Percentiles rank a stretch among this genome's conserved stretches.
Evolutionary conservation across 2,113 vertebrate genomes (phyloP).

Genomic region (Sapayoa aenigma): DNA sequence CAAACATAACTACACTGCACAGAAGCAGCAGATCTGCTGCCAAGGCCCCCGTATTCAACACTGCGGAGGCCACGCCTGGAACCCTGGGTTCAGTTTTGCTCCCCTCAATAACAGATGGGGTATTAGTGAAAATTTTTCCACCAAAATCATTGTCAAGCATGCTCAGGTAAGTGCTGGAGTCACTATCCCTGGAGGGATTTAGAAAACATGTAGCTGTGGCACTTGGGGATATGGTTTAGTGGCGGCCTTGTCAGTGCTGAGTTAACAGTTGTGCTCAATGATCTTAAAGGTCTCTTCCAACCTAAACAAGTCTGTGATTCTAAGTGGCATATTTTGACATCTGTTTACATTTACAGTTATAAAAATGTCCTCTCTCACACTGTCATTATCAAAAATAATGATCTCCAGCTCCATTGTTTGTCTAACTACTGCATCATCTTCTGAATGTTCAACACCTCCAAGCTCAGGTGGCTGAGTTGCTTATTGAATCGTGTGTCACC

Average conservation of each 20-base stretch:
- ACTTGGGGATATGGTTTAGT: not conserved
- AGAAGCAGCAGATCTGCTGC: not conserved
- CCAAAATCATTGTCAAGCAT: not conserved
- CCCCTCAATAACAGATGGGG: not conserved
- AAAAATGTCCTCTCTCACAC: not conserved
- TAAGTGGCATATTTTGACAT: not conserved
- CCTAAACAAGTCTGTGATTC: not conserved
- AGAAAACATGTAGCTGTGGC: not conserved
- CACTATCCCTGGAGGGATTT: not conserved
- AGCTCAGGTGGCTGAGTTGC: not conserved
- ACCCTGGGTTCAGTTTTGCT: not conserved
- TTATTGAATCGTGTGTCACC: not conserved
- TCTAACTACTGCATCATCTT: not conserved
- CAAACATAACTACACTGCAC: not conserved
- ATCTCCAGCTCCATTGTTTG: not conserved
- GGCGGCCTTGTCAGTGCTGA: not conserved
- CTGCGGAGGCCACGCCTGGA: not conserved
- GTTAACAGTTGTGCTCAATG: not conserved
- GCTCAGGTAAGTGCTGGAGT: not conserved
- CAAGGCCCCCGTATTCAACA: accelerated
- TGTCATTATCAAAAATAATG: not conserved
- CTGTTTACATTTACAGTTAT: not conserved
- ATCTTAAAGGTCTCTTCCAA: not conserved
- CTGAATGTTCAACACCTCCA: not conserved
- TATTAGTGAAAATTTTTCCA: not conserved